Evolutionary conservation across 2,888 invertebrate genomes (phyloP), one percentile per base, ranked within the genome.

Genomic region (Mesorhabditis belari): DNA sequence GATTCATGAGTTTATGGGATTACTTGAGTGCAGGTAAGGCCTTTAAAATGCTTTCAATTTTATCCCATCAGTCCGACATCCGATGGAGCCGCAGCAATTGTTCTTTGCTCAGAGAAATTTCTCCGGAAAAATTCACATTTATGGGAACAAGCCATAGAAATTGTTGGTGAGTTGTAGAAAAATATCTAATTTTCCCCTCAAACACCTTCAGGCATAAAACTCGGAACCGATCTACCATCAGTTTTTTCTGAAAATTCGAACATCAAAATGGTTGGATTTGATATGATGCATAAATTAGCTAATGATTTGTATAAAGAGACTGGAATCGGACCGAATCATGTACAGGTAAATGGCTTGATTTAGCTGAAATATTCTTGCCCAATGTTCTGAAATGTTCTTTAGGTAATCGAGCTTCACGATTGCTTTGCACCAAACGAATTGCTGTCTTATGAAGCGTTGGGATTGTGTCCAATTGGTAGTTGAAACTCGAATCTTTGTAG

Each of bases 341-440:
- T 84, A 3, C 81, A 79, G 61, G 77, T 76, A 35, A 4, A 9
- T 35, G n/a, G n/a, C 12, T 35, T 35, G n/a, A 35, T 35, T 9
- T 9, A 2, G 12, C 23, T 23, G 52, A 51, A n/a, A 12, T 51
- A n/a, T n/a, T 23, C 52, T 51, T 19, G 23, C 9, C 19, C 21
- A 23, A 9, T 9, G n/a, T 2, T n/a, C 12, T 35, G n/a, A 23
- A n/a, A n/a, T 12, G 12, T 24, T 5, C 25, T 69, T 52, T 28
- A 74, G 66, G 75, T 77, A 26, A 87, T 96, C 5, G 98, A 98
- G 81, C 85, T 98, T 26, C 98, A 98, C 77, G 98, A 98, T 82
- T 98, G 98, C 83, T 98, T 98, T 83, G 92, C 95, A 5, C 89
- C 91, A 5, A 98, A 98, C 82, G 98, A 98, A 82, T 83, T 98